phyloP scores from a whole-genome alignment of 2,113 vertebrate species.

The Sander lucioperca region DNA sequence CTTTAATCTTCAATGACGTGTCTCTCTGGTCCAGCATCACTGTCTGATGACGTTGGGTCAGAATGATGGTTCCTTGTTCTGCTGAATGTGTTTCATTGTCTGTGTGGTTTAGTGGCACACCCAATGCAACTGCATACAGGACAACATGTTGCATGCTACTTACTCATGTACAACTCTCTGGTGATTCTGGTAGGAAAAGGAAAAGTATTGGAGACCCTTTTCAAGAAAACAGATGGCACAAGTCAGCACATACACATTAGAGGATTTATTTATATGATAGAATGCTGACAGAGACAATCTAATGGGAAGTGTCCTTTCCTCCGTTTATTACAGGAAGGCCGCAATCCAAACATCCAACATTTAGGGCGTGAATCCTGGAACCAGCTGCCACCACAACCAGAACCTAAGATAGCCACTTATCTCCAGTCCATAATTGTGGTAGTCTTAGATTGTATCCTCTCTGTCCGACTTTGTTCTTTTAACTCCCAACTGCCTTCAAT shows the following conservation, averaged over 20 bases:
- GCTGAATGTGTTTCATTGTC: constrained; percentile 50
- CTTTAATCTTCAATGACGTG: not conserved
- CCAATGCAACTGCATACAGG: constrained; percentile 1
- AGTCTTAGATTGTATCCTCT: constrained; percentile 50
- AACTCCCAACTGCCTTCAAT: constrained; percentile 41
- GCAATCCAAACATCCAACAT: constrained; percentile 62
- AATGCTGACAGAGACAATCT: constrained; percentile 60
- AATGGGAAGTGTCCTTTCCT: constrained; percentile 55
- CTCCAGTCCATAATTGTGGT: constrained; percentile 70
- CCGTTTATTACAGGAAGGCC: constrained; percentile 68
- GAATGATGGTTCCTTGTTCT: constrained; percentile 35
- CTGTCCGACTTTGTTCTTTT: constrained; percentile 40
- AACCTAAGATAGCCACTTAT: constrained; percentile 69
- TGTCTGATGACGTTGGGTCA: not conserved
- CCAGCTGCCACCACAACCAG: constrained; percentile 51
- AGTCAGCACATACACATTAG: constrained; percentile 23
- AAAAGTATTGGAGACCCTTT: not conserved
- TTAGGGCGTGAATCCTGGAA: constrained; percentile 69
- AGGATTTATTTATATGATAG: constrained; percentile 36
- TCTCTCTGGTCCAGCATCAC: not conserved
- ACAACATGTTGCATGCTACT: not conserved
- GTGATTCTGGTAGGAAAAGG: not conserved
- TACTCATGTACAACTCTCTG: constrained; percentile 1
- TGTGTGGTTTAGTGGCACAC: not conserved
- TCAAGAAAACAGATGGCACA: constrained; percentile 25